Evolutionary conservation across 2,797 vertebrate species (phyloP).

Genomic region (Ciconia nigra): DNA sequence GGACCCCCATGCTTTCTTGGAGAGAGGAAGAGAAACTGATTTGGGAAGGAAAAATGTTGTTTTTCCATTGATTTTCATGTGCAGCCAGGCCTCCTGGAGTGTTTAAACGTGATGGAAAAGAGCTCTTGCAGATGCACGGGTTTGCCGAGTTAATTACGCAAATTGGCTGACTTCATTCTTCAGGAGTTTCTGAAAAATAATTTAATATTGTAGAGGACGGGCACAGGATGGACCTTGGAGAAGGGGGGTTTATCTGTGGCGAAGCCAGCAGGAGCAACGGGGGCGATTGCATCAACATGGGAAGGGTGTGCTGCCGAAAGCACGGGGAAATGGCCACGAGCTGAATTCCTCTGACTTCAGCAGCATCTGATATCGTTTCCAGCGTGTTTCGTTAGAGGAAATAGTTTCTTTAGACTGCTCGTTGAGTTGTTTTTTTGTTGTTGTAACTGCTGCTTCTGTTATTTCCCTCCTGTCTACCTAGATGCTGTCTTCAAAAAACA

Average conservation of each 20-base stretch:
- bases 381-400: background rate
- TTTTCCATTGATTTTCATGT: background rate
- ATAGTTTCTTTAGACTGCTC: background rate
- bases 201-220: rapidly evolving
- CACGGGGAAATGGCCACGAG: rapidly evolving
- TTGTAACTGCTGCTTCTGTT: background rate
- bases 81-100: background rate
- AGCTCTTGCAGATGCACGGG: background rate
- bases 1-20: background rate
- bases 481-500: background rate
- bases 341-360: background rate
- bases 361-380: background rate
- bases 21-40: background rate
- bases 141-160: background rate
- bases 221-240: background rate
- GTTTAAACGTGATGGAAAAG: background rate
- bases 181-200: background rate
- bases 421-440: background rate
- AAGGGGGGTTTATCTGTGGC: background rate
- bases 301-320: background rate
- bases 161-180: background rate
- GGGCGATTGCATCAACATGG: background rate
- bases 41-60: background rate
- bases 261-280: background rate
- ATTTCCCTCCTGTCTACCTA: background rate